Evolutionary conservation across 2,797 vertebrate species (phyloP).

Genomic region (Chrysocyon brachyurus): DNA sequence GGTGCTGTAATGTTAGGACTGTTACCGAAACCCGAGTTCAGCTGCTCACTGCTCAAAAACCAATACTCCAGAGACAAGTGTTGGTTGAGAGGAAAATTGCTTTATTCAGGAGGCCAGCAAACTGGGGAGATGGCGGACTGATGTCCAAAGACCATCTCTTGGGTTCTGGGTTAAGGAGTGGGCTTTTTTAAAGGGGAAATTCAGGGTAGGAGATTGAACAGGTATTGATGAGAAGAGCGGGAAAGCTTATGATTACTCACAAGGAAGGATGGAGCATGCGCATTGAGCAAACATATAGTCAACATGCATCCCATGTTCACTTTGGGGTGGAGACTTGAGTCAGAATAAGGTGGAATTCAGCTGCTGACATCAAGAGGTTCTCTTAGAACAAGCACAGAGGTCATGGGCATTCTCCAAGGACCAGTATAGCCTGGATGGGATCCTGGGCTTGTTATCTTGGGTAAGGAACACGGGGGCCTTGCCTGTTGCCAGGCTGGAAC

Average conservation of each 20-base stretch:
- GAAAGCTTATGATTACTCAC: background rate
- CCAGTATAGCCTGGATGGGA: background rate
- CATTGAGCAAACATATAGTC: background rate
- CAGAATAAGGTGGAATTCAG: background rate
- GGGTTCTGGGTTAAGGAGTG: background rate
- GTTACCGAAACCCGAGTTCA: background rate
- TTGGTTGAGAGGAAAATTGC: background rate
- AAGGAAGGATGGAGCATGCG: background rate
- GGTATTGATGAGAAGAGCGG: background rate
- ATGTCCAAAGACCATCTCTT: background rate
- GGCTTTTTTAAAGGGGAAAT: background rate
- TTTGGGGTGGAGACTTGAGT: background rate
- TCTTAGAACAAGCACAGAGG: background rate
- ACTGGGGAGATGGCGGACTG: background rate
- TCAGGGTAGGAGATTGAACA: background rate
- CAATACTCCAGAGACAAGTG: background rate
- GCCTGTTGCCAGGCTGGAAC: background rate
- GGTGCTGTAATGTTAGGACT: background rate
- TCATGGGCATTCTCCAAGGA: background rate
- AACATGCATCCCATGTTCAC: background rate
- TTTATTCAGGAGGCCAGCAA: background rate
- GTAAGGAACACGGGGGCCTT: background rate
- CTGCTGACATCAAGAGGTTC: background rate
- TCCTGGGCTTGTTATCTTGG: background rate
- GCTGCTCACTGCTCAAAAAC: background rate